Conservation (phyloP, 2,113 vertebrate genomes). For the Tachysurus fulvidraco region DNA sequence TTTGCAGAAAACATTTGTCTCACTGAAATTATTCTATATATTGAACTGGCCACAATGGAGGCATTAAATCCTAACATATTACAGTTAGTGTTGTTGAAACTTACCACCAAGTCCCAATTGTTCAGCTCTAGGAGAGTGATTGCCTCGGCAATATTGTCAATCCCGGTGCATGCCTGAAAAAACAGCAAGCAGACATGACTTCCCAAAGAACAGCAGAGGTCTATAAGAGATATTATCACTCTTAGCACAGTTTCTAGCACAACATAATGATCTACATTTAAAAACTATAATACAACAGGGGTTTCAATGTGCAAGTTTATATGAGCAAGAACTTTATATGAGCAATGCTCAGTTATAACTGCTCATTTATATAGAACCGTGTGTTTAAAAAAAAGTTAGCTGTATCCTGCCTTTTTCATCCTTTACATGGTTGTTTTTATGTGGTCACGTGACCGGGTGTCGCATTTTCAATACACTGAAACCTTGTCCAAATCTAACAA, state of each 20-base stretch:
- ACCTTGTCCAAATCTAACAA: not conserved
- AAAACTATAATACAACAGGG: not conserved
- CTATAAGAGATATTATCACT: not conserved
- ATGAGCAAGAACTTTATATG: not conserved
- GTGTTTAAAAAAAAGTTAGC: not conserved
- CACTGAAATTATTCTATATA: not conserved
- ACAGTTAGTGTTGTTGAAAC: constrained; percentile 59
- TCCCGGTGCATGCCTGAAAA: constrained; percentile 95
- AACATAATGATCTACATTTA: not conserved
- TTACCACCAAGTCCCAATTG: constrained; percentile 99
- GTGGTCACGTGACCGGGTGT: constrained; percentile 23
- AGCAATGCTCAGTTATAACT: not conserved
- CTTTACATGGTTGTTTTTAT: not conserved
- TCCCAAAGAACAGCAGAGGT: not conserved
- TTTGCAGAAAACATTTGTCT: not conserved
- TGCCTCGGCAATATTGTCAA: constrained; percentile 99
- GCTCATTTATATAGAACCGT: not conserved
- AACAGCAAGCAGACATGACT: constrained; percentile 49
- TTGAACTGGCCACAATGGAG: too few species aligned
- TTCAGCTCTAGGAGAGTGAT: constrained; percentile 98
- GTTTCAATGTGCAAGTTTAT: too few species aligned
- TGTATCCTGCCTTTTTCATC: not conserved
- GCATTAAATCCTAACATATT: not conserved
- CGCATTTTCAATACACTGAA: not conserved
- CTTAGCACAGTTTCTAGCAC: not conserved